phyloP scores from a whole-genome alignment of 2,113 vertebrate species.

The Stictonetta naevosa region DNA sequence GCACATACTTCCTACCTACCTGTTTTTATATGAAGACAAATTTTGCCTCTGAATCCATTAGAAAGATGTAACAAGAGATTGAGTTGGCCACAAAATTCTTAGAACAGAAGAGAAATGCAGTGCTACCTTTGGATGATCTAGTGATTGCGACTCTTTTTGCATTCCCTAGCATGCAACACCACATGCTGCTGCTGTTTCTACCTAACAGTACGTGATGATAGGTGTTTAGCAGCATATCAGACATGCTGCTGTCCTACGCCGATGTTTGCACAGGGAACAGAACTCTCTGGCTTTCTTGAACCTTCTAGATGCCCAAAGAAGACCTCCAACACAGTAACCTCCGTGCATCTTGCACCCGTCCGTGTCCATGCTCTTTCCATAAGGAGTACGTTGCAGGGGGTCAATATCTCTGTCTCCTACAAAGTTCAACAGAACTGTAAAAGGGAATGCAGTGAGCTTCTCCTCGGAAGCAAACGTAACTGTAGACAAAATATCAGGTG shows the following conservation, averaged over 20 bases:
- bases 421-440: neutral
- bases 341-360: no score
- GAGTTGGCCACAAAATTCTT: neutral
- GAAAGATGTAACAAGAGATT: neutral
- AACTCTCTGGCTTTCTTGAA: neutral
- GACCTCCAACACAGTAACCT: neutral
- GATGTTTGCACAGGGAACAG: neutral
- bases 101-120: neutral
- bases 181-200: neutral
- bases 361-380: neutral
- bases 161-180: neutral
- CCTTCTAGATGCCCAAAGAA: neutral
- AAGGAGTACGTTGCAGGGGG: neutral
- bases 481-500: neutral
- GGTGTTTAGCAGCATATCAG: neutral
- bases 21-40: neutral
- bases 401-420: neutral
- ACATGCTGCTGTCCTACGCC: neutral
- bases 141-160: neutral
- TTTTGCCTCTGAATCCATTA: neutral
- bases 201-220: neutral
- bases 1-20: neutral
- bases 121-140: neutral
- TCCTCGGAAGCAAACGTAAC: neutral
- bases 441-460: neutral